Evolutionary conservation across 2,113 vertebrate genomes (phyloP).

Genomic region (Odocoileus hemionus): DNA sequence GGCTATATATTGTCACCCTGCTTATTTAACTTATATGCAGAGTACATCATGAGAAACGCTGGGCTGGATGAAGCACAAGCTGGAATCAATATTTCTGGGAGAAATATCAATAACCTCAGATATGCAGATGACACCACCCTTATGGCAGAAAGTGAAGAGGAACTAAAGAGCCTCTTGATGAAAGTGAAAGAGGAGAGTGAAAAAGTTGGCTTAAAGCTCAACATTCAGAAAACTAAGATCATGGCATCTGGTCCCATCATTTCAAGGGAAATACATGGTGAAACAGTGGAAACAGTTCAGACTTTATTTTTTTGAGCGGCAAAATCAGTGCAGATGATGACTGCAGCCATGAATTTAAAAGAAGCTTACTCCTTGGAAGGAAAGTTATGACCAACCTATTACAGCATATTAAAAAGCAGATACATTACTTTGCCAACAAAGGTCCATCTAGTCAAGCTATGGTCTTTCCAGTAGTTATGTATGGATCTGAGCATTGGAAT

Average conservation of each 20-base stretch:
- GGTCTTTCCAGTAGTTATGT: not conserved
- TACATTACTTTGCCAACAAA: not conserved
- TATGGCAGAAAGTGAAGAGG: not conserved
- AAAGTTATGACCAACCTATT: not conserved
- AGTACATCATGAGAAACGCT: not conserved
- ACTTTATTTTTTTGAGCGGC: accelerated
- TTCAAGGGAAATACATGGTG: not conserved
- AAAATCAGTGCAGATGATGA: not conserved
- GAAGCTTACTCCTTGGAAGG: not conserved
- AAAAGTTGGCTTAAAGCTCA: too few relatives aligned
- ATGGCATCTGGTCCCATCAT: not conserved
- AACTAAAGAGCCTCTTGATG: not conserved
- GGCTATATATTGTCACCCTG: not conserved
- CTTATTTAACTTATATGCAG: not conserved
- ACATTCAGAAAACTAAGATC: too few relatives aligned
- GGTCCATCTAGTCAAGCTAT: not conserved
- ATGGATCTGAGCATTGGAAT: not conserved
- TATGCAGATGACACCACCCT: not conserved
- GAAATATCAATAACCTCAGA: not conserved
- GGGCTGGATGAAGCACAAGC: not conserved
- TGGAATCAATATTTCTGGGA: too few relatives aligned
- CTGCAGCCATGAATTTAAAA: not conserved
- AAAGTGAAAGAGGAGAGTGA: not conserved
- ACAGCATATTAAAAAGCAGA: not conserved
- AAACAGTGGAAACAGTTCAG: not conserved